Evolutionary conservation across 2,797 vertebrate species (phyloP).

Genomic region (Protosalanx chinensis): DNA sequence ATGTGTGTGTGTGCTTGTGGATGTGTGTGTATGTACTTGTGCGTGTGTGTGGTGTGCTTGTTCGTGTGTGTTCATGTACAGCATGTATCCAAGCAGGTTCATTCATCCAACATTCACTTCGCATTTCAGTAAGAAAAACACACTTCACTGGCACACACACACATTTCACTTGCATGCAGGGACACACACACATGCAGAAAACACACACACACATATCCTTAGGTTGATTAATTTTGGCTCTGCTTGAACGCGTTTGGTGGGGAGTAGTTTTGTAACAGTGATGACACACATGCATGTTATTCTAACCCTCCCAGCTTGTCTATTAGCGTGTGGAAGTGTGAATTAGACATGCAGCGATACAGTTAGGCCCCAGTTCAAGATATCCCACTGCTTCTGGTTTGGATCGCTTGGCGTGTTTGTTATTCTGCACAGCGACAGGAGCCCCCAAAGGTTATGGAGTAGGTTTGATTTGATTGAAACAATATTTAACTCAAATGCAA

Average conservation of each 20-base stretch:
- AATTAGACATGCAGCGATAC: too few relatives aligned
- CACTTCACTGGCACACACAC: constrained; percentile 11
- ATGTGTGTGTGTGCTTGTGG: neutral
- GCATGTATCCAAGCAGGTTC: too few relatives aligned
- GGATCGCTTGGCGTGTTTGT: too few relatives aligned
- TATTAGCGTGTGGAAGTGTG: neutral
- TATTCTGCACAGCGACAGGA: too few relatives aligned
- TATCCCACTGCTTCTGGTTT: too few relatives aligned
- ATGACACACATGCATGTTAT: neutral
- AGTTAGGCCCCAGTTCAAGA: too few relatives aligned
- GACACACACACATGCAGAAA: neutral
- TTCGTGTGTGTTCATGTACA: too few relatives aligned
- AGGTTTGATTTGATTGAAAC: too few relatives aligned
- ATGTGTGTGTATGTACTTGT: neutral
- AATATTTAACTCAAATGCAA: too few relatives aligned
- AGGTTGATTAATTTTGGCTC: constrained; percentile 5
- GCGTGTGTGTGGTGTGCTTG: neutral
- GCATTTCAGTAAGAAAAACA: constrained; percentile 4
- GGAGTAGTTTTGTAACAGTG: neutral
- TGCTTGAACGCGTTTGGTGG: neutral
- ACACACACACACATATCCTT: neutral
- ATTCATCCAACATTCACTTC: too few relatives aligned
- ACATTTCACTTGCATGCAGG: constrained; percentile 5
- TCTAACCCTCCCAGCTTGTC: neutral
- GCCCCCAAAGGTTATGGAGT: too few relatives aligned